These are phyloP conservation scores for Petrolisthes cinctipes DNA, from an alignment of 2,888 invertebrate genomes.

Conservation along the genomic window DNA sequence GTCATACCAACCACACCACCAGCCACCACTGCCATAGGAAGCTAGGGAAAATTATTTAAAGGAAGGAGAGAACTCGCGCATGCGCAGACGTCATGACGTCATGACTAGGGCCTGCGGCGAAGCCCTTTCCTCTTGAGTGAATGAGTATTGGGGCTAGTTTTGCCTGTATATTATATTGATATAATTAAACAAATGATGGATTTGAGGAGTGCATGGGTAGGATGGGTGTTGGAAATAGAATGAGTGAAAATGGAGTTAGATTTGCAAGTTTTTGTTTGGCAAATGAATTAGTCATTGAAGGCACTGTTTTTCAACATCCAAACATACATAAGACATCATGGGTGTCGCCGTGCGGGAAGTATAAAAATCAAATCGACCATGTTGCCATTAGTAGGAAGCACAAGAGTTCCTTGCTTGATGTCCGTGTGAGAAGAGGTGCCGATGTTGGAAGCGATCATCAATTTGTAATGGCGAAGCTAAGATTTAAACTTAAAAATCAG, in stretches of 20 bases:
- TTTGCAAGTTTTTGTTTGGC: slow-evolving; percentile 21
- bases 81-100: too few species aligned
- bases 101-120: too few species aligned
- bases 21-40: too few species aligned
- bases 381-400: background rate
- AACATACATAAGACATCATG: background rate
- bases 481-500: background rate
- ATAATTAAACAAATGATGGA: too few species aligned
- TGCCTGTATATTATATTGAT: too few species aligned
- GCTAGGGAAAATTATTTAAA: too few species aligned
- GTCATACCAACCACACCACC: too few species aligned
- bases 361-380: background rate
- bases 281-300: slow-evolving; percentile 6
- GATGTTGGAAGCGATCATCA: slow-evolving; percentile 15
- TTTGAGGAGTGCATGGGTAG: slow-evolving; percentile 16
- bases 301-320: background rate
- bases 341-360: background rate
- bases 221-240: slow-evolving; percentile 13
- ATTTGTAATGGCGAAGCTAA: background rate
- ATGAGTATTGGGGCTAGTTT: too few species aligned
- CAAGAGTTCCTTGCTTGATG: background rate
- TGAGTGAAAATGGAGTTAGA: slow-evolving; percentile 9
- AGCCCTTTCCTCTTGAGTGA: too few species aligned
- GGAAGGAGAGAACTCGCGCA: too few species aligned
- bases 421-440: background rate